A percentile compares a stretch with the other conserved stretches of the same genome.
These are phyloP conservation scores for Pheosia gnoma DNA, from an alignment of 2,888 invertebrate species.

Conservation along the genomic window DNA sequence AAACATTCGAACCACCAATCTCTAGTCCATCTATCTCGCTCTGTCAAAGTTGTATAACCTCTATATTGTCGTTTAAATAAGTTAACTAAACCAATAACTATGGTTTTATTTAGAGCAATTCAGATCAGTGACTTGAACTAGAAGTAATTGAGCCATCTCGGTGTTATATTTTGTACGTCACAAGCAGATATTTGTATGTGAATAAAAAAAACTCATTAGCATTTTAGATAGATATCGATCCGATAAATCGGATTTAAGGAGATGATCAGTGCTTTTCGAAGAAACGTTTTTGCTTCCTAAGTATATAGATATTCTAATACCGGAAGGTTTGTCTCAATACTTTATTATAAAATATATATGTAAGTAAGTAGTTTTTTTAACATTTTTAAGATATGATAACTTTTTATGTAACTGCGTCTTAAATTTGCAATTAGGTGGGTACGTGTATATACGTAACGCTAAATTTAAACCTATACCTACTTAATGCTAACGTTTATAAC, in stretches of 20 bases:
- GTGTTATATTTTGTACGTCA: not conserved
- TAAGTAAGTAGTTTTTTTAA: not conserved
- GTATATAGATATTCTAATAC: not conserved
- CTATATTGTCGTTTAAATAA: no score
- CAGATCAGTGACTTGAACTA: not conserved
- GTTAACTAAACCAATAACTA: no score
- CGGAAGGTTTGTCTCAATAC: not conserved
- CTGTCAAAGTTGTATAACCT: no score
- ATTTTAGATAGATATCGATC: not conserved
- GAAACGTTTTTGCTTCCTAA: slow-evolving; percentile 2
- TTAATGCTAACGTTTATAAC: no score
- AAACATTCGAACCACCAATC: no score
- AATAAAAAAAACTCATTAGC: not conserved
- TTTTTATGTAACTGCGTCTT: not conserved
- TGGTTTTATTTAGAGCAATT: not conserved
- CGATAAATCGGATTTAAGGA: not conserved
- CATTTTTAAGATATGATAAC: not conserved
- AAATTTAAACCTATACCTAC: no score
- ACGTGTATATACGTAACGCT: no score
- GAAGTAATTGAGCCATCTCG: slow-evolving; percentile 11
- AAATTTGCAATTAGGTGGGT: no score
- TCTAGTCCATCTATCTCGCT: no score
- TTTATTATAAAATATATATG: not conserved
- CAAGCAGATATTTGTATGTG: not conserved
- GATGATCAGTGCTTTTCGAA: not conserved